These are phyloP conservation scores for Cabera pusaria DNA, from an alignment of 2,888 invertebrate species.

Conservation along the genomic window DNA sequence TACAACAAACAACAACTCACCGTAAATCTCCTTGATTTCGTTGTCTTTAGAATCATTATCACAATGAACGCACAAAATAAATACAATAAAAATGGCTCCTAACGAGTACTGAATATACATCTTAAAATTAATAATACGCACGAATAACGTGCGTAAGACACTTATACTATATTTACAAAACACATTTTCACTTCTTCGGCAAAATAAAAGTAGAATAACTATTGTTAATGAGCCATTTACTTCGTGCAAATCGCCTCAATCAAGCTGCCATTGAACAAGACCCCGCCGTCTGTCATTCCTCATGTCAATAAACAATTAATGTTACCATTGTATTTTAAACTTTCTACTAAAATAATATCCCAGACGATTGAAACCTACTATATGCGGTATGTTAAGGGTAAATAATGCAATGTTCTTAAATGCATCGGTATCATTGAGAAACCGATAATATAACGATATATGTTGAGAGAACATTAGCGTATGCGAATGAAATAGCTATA, in stretches of 20 bases:
- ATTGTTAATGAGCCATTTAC: slow-evolving; percentile 61
- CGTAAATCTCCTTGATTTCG: slow-evolving; percentile 76
- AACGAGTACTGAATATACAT: slow-evolving; percentile 76
- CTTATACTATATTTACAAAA: slow-evolving; percentile 65
- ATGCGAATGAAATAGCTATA: no score
- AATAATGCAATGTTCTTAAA: no score
- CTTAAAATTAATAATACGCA: slow-evolving; percentile 62
- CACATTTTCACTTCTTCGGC: slow-evolving; percentile 72
- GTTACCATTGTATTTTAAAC: slow-evolving; percentile 46
- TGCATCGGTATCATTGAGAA: no score
- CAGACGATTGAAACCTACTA: no score
- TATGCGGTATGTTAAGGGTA: no score
- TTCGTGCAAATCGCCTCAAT: slow-evolving; percentile 61
- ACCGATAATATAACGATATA: no score
- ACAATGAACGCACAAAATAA: slow-evolving; percentile 83
- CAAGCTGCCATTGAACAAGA: slow-evolving; percentile 69
- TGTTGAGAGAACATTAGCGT: no score
- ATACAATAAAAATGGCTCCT: slow-evolving; percentile 83
- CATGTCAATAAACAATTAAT: slow-evolving; percentile 81
- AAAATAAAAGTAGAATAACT: slow-evolving; percentile 60
- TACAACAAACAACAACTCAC: slow-evolving; percentile 50
- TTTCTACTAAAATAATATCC: slow-evolving; percentile 5
- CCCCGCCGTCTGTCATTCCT: slow-evolving; percentile 78
- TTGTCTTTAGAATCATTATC: slow-evolving; percentile 78
- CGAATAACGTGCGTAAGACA: slow-evolving; percentile 60